Conservation (phyloP, 2,888 invertebrate genomes). For the Hipparchia sbordonii region DNA sequence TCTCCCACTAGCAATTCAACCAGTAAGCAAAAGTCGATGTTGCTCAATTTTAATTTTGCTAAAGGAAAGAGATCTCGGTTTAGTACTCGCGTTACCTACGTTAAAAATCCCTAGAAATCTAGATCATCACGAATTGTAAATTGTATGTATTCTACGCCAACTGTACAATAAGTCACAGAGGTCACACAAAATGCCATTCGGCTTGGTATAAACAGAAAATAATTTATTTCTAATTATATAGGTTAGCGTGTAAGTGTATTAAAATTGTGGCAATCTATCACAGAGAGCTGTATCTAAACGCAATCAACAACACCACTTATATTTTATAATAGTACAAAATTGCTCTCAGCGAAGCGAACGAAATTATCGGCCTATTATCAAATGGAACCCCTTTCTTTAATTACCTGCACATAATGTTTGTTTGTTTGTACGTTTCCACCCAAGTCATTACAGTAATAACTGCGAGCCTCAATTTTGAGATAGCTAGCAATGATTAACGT, state of each 20-base stretch:
- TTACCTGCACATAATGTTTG: conserved; percentile 76
- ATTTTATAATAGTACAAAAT: conserved; percentile 74
- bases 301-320: conserved; percentile 68
- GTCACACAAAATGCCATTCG: conserved; percentile 13
- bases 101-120: too few relatives aligned
- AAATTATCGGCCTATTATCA: conserved; percentile 78
- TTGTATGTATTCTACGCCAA: not conserved
- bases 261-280: conserved; percentile 66
- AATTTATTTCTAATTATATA: conserved; percentile 37
- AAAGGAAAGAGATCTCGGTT: too few relatives aligned
- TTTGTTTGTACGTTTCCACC: conserved; percentile 71
- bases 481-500: conserved; percentile 62
- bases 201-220: conserved; percentile 20
- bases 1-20: too few relatives aligned
- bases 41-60: too few relatives aligned
- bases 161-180: conserved; percentile 13
- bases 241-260: conserved; percentile 40
- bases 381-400: conserved; percentile 80
- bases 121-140: not conserved
- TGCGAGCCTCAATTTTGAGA: conserved; percentile 64
- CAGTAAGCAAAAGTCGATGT: too few relatives aligned
- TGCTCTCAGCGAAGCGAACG: conserved; percentile 62
- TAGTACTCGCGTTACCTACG: too few relatives aligned
- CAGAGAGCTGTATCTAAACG: conserved; percentile 60
- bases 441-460: conserved; percentile 73